These are phyloP conservation scores for Heterodera filipjevi DNA, from an alignment of 2,888 invertebrate genomes.

Conservation along the genomic window DNA sequence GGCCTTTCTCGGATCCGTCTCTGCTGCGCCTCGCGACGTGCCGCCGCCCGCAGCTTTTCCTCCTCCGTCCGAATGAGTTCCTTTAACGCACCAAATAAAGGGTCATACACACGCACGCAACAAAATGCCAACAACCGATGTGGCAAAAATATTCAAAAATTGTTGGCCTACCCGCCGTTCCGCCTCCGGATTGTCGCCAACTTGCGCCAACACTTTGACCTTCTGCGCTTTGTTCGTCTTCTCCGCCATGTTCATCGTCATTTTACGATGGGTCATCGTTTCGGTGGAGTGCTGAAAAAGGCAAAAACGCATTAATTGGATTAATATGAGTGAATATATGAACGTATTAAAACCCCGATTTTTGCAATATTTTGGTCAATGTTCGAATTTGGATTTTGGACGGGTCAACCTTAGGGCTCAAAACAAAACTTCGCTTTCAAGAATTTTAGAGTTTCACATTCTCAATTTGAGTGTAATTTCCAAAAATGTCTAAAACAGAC, in stretches of 20 bases:
- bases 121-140: too few relatives aligned
- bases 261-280: constrained; percentile 97
- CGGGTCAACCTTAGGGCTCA: too few relatives aligned
- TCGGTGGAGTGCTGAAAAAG: constrained; percentile 73
- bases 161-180: constrained; percentile 68
- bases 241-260: constrained; percentile 95
- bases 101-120: too few relatives aligned
- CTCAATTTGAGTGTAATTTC: too few relatives aligned
- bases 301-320: neutral
- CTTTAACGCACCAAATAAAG: constrained; percentile 36
- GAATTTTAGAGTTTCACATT: too few relatives aligned
- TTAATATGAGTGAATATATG: too few relatives aligned
- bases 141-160: neutral
- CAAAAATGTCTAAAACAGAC: too few relatives aligned
- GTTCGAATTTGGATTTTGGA: too few relatives aligned
- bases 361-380: too few relatives aligned
- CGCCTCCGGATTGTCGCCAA: constrained; percentile 90
- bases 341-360: too few relatives aligned
- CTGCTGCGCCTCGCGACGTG: constrained; percentile 76
- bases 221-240: constrained; percentile 88
- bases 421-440: too few relatives aligned
- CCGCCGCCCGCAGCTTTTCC: constrained; percentile 86
- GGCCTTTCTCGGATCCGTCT: constrained; percentile 71
- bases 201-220: constrained; percentile 91
- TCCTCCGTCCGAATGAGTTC: constrained; percentile 81